Evolutionary conservation across 2,113 vertebrate species (phyloP), one percentile per base, ranked within the genome.

Genomic region (Geococcyx californianus): DNA sequence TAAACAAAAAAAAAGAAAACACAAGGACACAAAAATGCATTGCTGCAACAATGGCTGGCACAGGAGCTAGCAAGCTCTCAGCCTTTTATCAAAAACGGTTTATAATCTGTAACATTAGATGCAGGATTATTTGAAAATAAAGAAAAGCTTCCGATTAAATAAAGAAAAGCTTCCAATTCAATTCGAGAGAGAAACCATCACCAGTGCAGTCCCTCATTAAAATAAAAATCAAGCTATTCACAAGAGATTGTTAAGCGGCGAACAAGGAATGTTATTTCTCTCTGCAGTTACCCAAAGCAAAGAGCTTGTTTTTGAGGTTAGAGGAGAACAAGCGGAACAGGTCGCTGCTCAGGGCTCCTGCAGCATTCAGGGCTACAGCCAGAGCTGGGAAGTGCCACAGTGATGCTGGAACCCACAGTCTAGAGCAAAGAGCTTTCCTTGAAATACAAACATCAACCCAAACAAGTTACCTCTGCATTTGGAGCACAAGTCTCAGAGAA

Each of bases 171-270:
- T 87, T 87, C 64, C 1, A 0, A 89, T 94, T 95, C 91, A 95
- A 66, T 89, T 73, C 76, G 75, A 64, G 72, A 91, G 82, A 94
- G 31, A 95, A 93, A 74, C 52, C 62, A 68, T 70, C 58, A 63
- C 47, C 36, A 7, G 40, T 28, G 29, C 3, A 0, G 82, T 63
- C 51, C 76, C 84, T 94, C 92, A 89, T 87, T 79, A 91, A 94
- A 96, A 93, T 33, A 91, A 91, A 94, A 92, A 93, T 21, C 10
- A 23, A 93, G 76, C 76, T 60, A 59, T 83, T 85, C 93, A 70
- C 29, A 78, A 28, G 60, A 59, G 59, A 76, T 11, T 56, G 68
- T 77, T 49, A 74, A 67, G 82, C 55, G 52, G 84, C 0, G 0
- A 85, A 73, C 23, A 58, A 67, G 63, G 52, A 86, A 77, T 3